These are phyloP conservation scores for Drosophila parthenogenetica DNA, from an alignment of 2,888 invertebrate species.

Conservation along the genomic window DNA sequence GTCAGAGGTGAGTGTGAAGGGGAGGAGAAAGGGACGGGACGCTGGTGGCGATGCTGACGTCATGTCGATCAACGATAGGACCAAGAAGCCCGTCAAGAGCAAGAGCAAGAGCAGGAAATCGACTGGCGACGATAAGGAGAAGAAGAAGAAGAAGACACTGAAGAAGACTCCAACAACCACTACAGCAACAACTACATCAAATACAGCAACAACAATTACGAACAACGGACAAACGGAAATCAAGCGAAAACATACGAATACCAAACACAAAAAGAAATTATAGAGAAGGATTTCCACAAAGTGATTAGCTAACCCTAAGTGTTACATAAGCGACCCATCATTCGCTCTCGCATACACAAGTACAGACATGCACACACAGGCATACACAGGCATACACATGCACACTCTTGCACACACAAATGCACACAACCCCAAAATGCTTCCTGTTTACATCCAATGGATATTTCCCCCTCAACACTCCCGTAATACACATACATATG, in stretches of 20 bases:
- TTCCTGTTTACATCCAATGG: not conserved
- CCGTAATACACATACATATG: not conserved
- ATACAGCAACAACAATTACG: not conserved
- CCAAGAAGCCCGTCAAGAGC: not conserved
- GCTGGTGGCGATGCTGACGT: not conserved
- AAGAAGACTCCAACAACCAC: not conserved
- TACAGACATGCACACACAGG: too few relatives aligned
- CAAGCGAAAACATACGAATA: constrained; percentile 8
- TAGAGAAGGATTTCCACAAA: not conserved
- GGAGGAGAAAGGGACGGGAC: not conserved
- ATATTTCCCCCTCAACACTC: not conserved
- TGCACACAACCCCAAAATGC: not conserved
- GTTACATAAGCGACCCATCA: not conserved
- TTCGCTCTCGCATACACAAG: not conserved
- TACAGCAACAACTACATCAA: not conserved
- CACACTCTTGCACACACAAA: not conserved
- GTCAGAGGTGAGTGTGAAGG: constrained; percentile 14
- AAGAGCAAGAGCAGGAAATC: constrained; percentile 8
- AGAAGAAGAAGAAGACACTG: not conserved
- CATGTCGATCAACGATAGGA: not conserved
- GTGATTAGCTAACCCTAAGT: not conserved
- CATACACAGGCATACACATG: not conserved
- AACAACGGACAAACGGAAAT: not conserved
- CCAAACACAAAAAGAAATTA: constrained; percentile 9
- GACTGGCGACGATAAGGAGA: not conserved